These are phyloP conservation scores for Empidonax alnorum DNA, from an alignment of 2,113 vertebrate species.

Conservation along the genomic window DNA sequence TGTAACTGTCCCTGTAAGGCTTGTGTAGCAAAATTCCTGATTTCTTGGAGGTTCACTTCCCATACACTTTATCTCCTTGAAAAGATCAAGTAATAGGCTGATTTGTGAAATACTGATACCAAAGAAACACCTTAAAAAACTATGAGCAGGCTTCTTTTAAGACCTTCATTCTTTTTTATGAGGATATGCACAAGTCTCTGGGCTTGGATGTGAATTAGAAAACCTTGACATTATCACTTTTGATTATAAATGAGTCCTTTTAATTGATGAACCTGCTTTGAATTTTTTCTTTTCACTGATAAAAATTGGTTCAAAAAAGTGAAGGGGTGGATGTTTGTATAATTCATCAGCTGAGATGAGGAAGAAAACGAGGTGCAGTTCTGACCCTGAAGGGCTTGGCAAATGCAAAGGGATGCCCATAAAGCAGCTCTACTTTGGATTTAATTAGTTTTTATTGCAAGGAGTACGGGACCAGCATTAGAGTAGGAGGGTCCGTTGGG, in stretches of 20 bases:
- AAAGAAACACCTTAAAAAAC: not conserved
- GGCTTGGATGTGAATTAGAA: not conserved
- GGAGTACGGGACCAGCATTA: not conserved
- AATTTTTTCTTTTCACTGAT: not conserved
- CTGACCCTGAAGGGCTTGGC: not conserved
- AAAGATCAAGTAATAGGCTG: not conserved
- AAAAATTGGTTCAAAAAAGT: not conserved
- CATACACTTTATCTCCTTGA: not conserved
- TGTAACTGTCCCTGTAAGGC: not conserved
- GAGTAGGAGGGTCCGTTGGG: not conserved
- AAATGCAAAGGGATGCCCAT: not conserved
- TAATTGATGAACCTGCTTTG: not conserved
- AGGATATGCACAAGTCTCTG: not conserved
- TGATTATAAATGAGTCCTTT: not conserved
- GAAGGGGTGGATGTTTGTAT: not conserved
- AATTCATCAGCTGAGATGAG: not conserved
- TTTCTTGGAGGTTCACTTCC: not conserved
- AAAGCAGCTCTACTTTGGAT: not conserved
- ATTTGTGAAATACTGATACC: not conserved
- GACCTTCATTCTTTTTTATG: not conserved
- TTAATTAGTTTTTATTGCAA: not conserved
- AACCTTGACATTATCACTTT: not conserved
- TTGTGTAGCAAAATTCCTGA: not conserved
- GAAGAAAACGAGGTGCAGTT: not conserved
- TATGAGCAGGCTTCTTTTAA: not conserved